phyloP scores from a whole-genome alignment of 2,888 invertebrate genomes.

The Lasioglossum oenotherae region DNA sequence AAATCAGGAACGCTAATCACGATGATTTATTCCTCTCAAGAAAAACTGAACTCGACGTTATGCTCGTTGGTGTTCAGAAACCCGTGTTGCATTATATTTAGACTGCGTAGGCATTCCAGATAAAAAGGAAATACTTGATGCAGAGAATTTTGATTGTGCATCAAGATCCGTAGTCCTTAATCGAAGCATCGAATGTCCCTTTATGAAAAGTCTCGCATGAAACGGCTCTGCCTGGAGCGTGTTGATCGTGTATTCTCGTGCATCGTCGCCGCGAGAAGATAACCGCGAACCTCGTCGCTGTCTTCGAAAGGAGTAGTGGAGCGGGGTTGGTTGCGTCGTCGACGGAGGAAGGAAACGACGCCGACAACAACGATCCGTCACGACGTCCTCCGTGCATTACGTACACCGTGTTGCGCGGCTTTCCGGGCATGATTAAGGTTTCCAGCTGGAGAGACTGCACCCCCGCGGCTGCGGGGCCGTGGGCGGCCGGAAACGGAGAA shows the following conservation, averaged over 20 bases:
- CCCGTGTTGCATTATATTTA: neutral
- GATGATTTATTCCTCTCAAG: no score
- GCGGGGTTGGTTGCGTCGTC: neutral
- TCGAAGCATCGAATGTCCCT: neutral
- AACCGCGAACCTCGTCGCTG: slow-evolving; percentile 3
- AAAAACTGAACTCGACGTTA: neutral
- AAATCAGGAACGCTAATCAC: no score
- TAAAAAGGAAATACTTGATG: no score
- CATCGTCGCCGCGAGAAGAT: neutral
- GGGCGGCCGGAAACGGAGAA: neutral
- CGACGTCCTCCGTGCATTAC: slow-evolving; percentile 32
- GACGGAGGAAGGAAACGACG: neutral
- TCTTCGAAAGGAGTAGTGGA: neutral
- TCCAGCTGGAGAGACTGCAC: slow-evolving; percentile 18
- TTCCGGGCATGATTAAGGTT: slow-evolving; percentile 51
- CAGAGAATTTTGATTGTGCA: neutral
- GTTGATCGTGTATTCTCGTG: neutral
- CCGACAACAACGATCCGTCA: slow-evolving; percentile 42
- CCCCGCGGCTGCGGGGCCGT: neutral
- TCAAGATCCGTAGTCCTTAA: neutral
- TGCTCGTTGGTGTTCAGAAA: neutral
- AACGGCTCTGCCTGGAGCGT: neutral
- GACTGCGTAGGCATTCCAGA: neutral
- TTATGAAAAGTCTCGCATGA: neutral
- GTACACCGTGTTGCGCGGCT: slow-evolving; percentile 42